Percentiles rank a stretch among this genome's conserved stretches.
Evolutionary conservation across 1,140 invertebrate genomes (phyloP).

Genomic region (Nephila pilipes): DNA sequence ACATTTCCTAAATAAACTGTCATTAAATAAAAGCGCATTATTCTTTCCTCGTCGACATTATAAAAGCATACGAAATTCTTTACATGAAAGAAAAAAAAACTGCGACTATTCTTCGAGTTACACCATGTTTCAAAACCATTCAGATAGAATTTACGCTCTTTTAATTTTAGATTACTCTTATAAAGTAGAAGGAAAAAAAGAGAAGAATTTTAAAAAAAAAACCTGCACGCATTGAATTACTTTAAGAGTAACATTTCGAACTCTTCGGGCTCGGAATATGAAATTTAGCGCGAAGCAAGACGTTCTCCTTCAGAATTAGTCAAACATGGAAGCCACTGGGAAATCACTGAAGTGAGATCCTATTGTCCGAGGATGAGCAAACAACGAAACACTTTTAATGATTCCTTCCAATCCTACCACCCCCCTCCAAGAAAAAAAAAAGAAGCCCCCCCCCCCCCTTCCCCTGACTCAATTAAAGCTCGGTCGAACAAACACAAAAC

Average conservation of each 20-base stretch:
- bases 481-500: constrained; percentile 60
- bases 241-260: neutral
- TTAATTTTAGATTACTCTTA: neutral
- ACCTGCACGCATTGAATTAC: neutral
- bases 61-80: too few relatives aligned
- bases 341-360: neutral
- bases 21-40: too few relatives aligned
- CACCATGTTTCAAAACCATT: neutral
- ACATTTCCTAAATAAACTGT: too few relatives aligned
- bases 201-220: neutral
- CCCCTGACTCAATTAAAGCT: constrained; percentile 50
- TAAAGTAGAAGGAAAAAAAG: too few relatives aligned
- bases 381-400: constrained; percentile 47
- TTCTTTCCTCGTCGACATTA: too few relatives aligned
- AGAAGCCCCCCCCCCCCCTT: neutral
- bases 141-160: neutral
- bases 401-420: neutral
- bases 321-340: neutral
- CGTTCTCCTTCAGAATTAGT: neutral
- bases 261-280: neutral
- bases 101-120: too few relatives aligned
- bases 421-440: neutral
- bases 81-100: too few relatives aligned
- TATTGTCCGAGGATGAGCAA: neutral
- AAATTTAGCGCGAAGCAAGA: neutral